Evolutionary conservation across 1,140 invertebrate species (phyloP), one percentile per base, ranked within the genome.

Genomic region (Parapsyche elsis): DNA sequence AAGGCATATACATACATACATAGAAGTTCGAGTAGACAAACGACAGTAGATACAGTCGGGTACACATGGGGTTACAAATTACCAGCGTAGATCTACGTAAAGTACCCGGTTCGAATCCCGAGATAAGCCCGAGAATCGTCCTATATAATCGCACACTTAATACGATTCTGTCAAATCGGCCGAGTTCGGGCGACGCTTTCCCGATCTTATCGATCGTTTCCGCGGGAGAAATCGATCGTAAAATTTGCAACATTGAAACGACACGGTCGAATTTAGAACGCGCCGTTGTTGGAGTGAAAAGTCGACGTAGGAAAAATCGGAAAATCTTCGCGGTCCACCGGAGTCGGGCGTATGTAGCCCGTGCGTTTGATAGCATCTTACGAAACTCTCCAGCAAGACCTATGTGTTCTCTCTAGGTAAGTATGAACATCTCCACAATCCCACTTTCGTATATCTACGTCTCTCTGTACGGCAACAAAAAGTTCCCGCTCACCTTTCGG

Each of bases 331-430:
- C 44, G 67, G 78, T 30, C 44, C 78, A 45, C 71, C 23, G 30
- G 30, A 59, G n/a, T 77, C 59, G 59, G 30, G 73, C 64, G 80
- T 78, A 71, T 79, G 80, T 81, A 81, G 80, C 80, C 77, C 71
- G 76, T 81, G 80, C 80, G 76, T 81, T 81, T 81, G 80, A 81
- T 81, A 79, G 80, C 80, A 81, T 81, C 77, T 81, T 71, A 76
- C 76, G 49, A 77, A 71, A 70, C 44, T 71, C 77, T 53, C 77
- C 61, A 71, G 64, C 57, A 64, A 45, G 57, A 77, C 24, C 57
- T 49, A 38, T 46, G 38, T 46, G 76, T 49, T 38, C 70, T 76
- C 59, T 67, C 73, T 75, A 59, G 73, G 73, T 57, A 57, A 75
- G 73, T 75, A 75, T 45, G 77, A 26, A 38, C 77, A 45, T 59